Base-by-base conservation (phyloP, 2,113 vertebrate species). In the Laticauda laticaudata region DNA sequence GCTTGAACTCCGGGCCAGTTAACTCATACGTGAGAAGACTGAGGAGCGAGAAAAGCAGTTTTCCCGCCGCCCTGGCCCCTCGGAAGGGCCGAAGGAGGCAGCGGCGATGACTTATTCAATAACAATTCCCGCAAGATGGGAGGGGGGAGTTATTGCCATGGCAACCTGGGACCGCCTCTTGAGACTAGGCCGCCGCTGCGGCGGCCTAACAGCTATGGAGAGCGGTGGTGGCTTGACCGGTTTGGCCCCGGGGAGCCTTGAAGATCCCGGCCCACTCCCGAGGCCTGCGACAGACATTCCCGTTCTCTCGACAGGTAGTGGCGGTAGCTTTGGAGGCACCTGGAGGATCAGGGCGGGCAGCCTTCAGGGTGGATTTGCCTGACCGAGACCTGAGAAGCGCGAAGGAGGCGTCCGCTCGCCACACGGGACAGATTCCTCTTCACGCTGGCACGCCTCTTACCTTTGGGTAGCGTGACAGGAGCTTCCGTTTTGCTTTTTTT, bases 121-220 rank as follows among this genome's bases (percentile, higher is more conserved):
- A 86, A 69, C 54, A 48, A 95, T 91, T 87, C 54, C 55, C 61
- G 7, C 39, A 43, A 43, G 92, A 59, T 61, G 53, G 56, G 64
- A 64, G 88, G 69, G 64, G 90, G 55, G 88, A 29, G 34, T 14
- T 24, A 87, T 96, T 94, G 55, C 95, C 91, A 94, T 94, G 96
- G 95, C 93, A 94, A 94, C 95, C 0, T 51, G 26, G 34, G 48
- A 89, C 90, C 39, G 85, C 91, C 93, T 14, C 69, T 95, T 87
- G 93, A 86, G 86, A 92, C 14, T 81, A 90, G 89, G 92, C 94
- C 94, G 95, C 95, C 88, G 93, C 92, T 57, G 93, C 69, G 90
- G 90, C 93, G 69, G 87, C 93, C 55, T 48, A 51, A 89, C n/a
- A 89, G 48, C 91, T 4, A 93, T 93, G 93, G 87, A 90, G 69